Evolutionary conservation across 2,888 invertebrate genomes (phyloP), one percentile per base, ranked within the genome.

Genomic region (Mechanitis messenoides): DNA sequence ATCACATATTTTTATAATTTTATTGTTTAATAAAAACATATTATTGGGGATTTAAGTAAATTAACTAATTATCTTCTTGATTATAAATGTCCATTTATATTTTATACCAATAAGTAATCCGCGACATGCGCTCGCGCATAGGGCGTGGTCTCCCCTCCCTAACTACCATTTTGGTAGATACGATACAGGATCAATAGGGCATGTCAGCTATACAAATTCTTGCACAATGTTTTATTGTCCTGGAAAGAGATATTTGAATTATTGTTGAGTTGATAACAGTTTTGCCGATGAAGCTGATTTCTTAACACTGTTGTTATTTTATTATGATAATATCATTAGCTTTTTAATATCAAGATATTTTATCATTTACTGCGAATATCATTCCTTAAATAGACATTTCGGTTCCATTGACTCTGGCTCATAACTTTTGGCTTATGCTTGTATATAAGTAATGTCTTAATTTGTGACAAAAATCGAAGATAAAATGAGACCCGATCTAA

Each of bases 141-240:
- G 72, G 84, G 81, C 79, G 81, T 77, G 79, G 76, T 68, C 71
- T 74, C 74, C 78, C 80, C 79, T 63, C 66, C 61, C 61, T 66
- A 64, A 69, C 72, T 63, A 71, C 74, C 77, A 74, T 74, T 76
- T 74, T 71, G 69, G 76, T 74, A 70, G 68, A 68, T 65, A 58
- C 74, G 74, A 74, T 75, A 78, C 76, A 76, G 76, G 72, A 75
- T 78, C 80, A 79, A 82, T 79, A 78, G 78, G 75, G 77, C 78
- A 74, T 75, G 76, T 75, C 74, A 74, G 70, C 72, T 72, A 76
- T 73, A 78, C 75, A 78, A 78, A 78, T 74, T 73, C 71, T 75
- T 72, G 72, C 75, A 73, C 72, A 75, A 74, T 71, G 69, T 65
- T 67, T 65, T 68, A 71, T 67, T 69, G 63, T 55, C 63, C 59